Percentiles rank a stretch among this genome's conserved stretches.
Conservation (phyloP, 2,888 invertebrate genomes). For the Diaphora mendica region DNA sequence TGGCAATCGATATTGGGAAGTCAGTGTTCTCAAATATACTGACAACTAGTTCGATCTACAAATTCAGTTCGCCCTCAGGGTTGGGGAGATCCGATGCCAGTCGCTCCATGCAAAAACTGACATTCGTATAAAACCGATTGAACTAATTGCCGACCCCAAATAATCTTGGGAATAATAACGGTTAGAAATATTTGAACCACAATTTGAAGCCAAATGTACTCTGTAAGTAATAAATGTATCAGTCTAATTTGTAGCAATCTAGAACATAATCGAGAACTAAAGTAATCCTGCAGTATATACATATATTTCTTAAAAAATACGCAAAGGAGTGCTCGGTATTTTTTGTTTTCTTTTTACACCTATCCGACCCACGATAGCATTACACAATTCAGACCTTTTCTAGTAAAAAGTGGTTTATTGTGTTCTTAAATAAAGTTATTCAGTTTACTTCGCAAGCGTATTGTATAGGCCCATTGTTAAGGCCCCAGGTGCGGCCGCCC, state of each 20-base stretch:
- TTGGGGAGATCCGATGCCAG: too few relatives aligned
- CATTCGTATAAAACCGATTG: too few relatives aligned
- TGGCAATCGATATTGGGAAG: too few relatives aligned
- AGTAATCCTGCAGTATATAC: constrained; percentile 11
- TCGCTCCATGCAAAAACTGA: too few relatives aligned
- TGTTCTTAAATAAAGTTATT: constrained; percentile 85
- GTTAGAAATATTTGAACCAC: background rate
- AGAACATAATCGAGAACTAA: constrained; percentile 18
- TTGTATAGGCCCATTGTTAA: constrained; percentile 77
- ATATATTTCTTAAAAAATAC: constrained; percentile 32
- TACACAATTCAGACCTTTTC: constrained; percentile 74
- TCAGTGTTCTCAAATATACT: too few relatives aligned
- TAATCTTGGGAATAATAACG: too few relatives aligned
- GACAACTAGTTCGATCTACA: too few relatives aligned
- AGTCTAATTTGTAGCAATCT: constrained; percentile 12
- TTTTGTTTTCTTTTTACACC: constrained; percentile 57
- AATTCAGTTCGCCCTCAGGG: too few relatives aligned
- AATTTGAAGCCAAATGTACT: constrained; percentile 17
- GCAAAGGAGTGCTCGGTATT: constrained; percentile 25
- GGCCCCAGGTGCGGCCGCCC: constrained; percentile 75
- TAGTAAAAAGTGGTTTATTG: constrained; percentile 84
- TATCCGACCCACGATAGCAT: constrained; percentile 64
- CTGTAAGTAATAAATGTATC: background rate
- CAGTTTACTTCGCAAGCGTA: constrained; percentile 76
- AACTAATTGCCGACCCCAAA: too few relatives aligned